These are phyloP conservation scores for Acrossocheilus fasciatus DNA, from an alignment of 2,797 vertebrate species.

Conservation along the genomic window DNA sequence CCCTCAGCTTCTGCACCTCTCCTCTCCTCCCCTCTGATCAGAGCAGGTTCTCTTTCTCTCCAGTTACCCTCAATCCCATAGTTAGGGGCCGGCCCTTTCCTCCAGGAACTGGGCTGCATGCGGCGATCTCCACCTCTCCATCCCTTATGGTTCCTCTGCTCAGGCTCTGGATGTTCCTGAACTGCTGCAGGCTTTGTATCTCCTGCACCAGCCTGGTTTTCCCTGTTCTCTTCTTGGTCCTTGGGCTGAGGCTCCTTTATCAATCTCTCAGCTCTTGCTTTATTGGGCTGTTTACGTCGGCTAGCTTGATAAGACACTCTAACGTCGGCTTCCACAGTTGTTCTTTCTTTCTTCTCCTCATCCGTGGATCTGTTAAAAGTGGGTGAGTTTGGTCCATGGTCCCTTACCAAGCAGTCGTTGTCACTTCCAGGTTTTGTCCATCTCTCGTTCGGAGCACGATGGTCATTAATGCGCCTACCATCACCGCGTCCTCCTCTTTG, in stretches of 20 bases:
- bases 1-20: slow-evolving; percentile 72
- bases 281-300: slow-evolving; percentile 83
- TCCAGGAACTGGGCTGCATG: slow-evolving; percentile 73
- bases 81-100: slow-evolving; percentile 76
- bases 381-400: slow-evolving; percentile 53
- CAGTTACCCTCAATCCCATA: slow-evolving; percentile 58
- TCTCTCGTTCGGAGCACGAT: slow-evolving; percentile 75
- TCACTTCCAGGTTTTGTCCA: slow-evolving; percentile 82
- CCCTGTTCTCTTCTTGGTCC: slow-evolving; percentile 77
- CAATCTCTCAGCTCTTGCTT: slow-evolving; percentile 77
- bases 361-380: slow-evolving; percentile 62
- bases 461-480: slow-evolving; percentile 40
- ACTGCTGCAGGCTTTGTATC: slow-evolving; percentile 56
- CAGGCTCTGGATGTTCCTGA: slow-evolving; percentile 44
- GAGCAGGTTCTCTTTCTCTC: slow-evolving; percentile 56
- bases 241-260: slow-evolving; percentile 69
- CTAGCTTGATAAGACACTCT: slow-evolving; percentile 77
- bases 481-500: slow-evolving; percentile 61
- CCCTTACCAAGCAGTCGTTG: slow-evolving; percentile 66
- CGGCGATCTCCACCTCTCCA: slow-evolving; percentile 58
- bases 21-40: slow-evolving; percentile 56
- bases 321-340: slow-evolving; percentile 69
- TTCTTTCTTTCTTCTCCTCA: slow-evolving; percentile 74
- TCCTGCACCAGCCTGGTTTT: slow-evolving; percentile 67
- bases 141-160: slow-evolving; percentile 58